These are phyloP conservation scores for Halyomorpha halys DNA, from an alignment of 1,140 invertebrate species.

Conservation along the genomic window DNA sequence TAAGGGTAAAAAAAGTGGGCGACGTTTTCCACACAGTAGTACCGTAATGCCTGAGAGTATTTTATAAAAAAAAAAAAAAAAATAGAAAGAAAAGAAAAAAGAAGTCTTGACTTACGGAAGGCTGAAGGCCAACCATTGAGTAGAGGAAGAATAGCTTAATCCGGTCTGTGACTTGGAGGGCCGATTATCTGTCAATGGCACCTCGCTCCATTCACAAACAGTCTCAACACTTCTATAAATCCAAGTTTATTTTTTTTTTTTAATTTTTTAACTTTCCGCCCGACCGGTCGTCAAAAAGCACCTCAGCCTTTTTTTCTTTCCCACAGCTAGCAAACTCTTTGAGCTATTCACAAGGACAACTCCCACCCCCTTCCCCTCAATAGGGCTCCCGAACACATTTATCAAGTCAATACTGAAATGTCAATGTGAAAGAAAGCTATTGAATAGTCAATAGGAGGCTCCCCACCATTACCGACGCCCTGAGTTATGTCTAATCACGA, in stretches of 20 bases:
- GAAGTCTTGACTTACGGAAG: too few species aligned
- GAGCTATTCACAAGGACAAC: neutral
- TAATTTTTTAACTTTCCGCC: conserved; percentile 1
- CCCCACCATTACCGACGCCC: neutral
- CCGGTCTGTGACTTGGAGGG: conserved; percentile 4
- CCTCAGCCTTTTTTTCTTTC: conserved; percentile 9
- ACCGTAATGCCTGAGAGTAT: too few species aligned
- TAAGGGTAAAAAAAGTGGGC: too few species aligned
- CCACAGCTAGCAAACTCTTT: conserved; percentile 15
- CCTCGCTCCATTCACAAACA: conserved; percentile 1
- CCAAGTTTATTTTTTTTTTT: neutral
- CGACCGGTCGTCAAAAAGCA: neutral
- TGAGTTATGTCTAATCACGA: conserved; percentile 8
- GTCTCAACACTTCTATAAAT: conserved; percentile 14
- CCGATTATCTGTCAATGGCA: conserved; percentile 14
- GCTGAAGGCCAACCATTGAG: neutral
- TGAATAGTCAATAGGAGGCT: conserved; percentile 1
- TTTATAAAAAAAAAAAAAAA: too few species aligned
- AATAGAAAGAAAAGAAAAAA: too few species aligned
- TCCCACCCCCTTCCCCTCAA: neutral
- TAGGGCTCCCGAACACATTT: conserved; percentile 8
- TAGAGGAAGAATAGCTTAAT: conserved; percentile 9
- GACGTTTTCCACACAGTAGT: too few species aligned
- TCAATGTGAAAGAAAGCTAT: conserved; percentile 13
- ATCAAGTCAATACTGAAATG: conserved; percentile 15